Percentiles rank a stretch among this genome's conserved stretches.
These are phyloP conservation scores for Cromileptes altivelis DNA, from an alignment of 2,113 vertebrate genomes.

Conservation along the genomic window DNA sequence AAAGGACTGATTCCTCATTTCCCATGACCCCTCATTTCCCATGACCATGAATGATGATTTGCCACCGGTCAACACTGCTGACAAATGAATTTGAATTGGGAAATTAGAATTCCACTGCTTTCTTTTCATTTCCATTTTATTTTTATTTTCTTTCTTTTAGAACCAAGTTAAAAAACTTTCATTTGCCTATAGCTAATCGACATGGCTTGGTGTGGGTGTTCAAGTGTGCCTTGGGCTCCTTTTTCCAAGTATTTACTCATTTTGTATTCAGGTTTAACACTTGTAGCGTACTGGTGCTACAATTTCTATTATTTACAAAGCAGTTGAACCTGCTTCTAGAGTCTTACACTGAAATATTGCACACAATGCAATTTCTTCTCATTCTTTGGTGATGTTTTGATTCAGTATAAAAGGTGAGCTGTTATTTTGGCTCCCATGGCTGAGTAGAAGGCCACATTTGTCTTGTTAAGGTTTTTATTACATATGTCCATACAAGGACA, in stretches of 20 bases:
- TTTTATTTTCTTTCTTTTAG: too few species aligned
- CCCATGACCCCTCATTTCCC: not conserved
- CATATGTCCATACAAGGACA: conserved; percentile 45
- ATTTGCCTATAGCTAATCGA: not conserved
- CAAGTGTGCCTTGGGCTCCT: not conserved
- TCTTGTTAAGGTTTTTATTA: not conserved
- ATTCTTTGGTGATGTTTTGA: conserved; percentile 25
- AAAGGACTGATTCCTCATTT: not conserved
- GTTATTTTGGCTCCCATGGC: not conserved
- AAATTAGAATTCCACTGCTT: too few species aligned
- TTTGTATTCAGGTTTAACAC: not conserved
- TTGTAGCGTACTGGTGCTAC: not conserved
- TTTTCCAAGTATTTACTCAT: not conserved
- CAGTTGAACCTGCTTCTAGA: not conserved
- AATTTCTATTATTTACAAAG: not conserved
- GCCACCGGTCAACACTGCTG: not conserved
- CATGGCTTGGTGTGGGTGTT: not conserved
- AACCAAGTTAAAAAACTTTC: not conserved
- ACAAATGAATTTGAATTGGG: not conserved
- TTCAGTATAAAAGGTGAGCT: conserved; percentile 9
- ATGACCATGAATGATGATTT: not conserved
- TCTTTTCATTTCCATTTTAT: too few species aligned
- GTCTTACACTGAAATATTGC: not conserved
- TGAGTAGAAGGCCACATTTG: not conserved
- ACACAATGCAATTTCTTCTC: not conserved